Evolutionary conservation across 1,140 invertebrate genomes (phyloP), one percentile per base, ranked within the genome.

Genomic region (Drosophila kikkawai): DNA sequence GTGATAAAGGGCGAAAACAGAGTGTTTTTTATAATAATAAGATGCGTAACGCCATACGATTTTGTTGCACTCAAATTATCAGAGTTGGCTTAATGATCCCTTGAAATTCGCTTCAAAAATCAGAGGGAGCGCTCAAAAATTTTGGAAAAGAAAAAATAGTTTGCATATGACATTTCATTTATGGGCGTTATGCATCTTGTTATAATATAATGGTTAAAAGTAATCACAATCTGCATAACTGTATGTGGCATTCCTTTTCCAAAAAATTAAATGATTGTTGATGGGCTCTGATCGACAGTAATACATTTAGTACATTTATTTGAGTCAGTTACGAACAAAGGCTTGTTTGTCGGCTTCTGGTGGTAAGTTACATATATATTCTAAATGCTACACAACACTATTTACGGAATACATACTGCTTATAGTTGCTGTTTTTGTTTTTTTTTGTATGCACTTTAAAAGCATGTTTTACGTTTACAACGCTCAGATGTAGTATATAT

Each of bases 371-470:
- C 81, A 85, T 67, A 19, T 37, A 81, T 82, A 81, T 67, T 75
- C 80, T 82, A 90, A 88, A 88, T 90, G 85, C 85, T 88, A 88
- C 79, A 76, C 81, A 87, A 87, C 76, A 70, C 80, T 79, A 57
- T 73, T 61, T 71, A 71, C 69, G 75, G 80, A 75, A 74, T 77
- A 57, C 47, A 45, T 60, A 64, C 68, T 19, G 64, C 41, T 45
- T 69, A 36, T 32, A 48, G 51, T 41, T 57, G 48, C 48, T 37
- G 41, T 44, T 57, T 17, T 50, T 42, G 53, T 41, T 11, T 42
- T 58, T 39, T 13, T 19, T 68, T 47, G 37, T 55, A 63, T 68
- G 70, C 67, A 77, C 83, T 83, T 83, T 48, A 80, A 75, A 78
- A 80, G 88, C 77, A 70, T 66, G 64, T 74, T 66, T 78, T 53